phyloP scores from a whole-genome alignment of 2,888 invertebrate genomes.

The Zygaena filipendulae region DNA sequence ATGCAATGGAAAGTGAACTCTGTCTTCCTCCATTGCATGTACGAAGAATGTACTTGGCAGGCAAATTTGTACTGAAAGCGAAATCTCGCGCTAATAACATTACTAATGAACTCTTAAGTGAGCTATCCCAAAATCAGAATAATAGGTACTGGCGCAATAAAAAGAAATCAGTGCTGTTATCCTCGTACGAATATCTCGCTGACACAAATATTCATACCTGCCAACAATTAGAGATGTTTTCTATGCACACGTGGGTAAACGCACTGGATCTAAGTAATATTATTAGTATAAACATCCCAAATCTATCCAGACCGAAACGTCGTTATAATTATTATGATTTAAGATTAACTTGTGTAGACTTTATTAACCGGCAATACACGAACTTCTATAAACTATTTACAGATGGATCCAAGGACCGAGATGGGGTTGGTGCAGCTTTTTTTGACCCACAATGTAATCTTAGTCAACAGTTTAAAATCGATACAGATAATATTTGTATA shows the following conservation, averaged over 20 bases:
- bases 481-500: too few species aligned
- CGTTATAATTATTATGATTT: too few species aligned
- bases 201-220: slow-evolving; percentile 8
- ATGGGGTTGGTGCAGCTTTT: slow-evolving; percentile 9
- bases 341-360: slow-evolving; percentile 1
- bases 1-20: slow-evolving; percentile 17
- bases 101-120: slow-evolving; percentile 1
- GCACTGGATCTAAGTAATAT: slow-evolving; percentile 3
- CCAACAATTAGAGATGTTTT: slow-evolving; percentile 8
- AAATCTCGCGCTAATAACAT: slow-evolving; percentile 1
- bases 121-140: slow-evolving; percentile 2
- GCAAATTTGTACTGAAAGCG: slow-evolving; percentile 11
- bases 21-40: slow-evolving; percentile 13
- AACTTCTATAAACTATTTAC: slow-evolving; percentile 9
- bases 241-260: slow-evolving; percentile 5
- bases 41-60: slow-evolving; percentile 12
- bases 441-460: slow-evolving; percentile 7
- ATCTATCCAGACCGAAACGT: too few species aligned
- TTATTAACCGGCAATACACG: slow-evolving; percentile 1
- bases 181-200: too few species aligned
- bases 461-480: too few species aligned
- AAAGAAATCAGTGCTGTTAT: slow-evolving; percentile 11
- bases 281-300: background rate
- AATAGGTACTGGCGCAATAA: slow-evolving; percentile 13
- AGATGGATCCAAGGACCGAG: slow-evolving; percentile 12